Percentiles rank a stretch among this genome's conserved stretches.
These are phyloP conservation scores for Ciconia boyciana DNA, from an alignment of 2,113 vertebrate species.

Conservation along the genomic window DNA sequence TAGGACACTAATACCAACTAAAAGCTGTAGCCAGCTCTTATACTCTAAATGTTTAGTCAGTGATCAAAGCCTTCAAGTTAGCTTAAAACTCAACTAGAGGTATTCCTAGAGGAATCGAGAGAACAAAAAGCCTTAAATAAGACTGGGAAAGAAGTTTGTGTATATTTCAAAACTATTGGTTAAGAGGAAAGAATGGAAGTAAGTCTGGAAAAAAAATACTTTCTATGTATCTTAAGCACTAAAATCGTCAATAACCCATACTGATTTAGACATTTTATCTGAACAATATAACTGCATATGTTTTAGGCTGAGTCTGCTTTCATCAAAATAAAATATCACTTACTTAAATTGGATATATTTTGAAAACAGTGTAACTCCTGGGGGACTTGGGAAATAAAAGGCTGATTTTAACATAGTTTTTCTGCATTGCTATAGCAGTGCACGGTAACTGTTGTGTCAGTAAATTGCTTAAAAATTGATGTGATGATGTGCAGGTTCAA, in stretches of 20 bases:
- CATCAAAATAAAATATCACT: neutral
- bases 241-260: neutral
- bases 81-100: neutral
- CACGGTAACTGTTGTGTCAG: neutral
- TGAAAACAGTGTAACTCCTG: neutral
- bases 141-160: neutral
- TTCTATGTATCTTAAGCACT: neutral
- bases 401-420: neutral
- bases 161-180: neutral
- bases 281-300: neutral
- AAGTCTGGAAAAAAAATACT: neutral
- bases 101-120: neutral
- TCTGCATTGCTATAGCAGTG: neutral
- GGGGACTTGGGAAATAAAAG: neutral
- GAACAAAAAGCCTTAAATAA: neutral
- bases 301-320: neutral
- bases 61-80: neutral
- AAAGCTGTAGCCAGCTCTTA: neutral
- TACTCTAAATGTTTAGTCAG: neutral
- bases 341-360: neutral
- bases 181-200: neutral
- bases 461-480: neutral
- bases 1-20: neutral
- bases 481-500: neutral
- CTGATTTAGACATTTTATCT: neutral